A percentile compares a stretch with the other conserved stretches of the same genome.
Evolutionary conservation across 35 echinoderm and acorn worm genomes (phyloP).

Genomic region (Apostichopus californicus): DNA sequence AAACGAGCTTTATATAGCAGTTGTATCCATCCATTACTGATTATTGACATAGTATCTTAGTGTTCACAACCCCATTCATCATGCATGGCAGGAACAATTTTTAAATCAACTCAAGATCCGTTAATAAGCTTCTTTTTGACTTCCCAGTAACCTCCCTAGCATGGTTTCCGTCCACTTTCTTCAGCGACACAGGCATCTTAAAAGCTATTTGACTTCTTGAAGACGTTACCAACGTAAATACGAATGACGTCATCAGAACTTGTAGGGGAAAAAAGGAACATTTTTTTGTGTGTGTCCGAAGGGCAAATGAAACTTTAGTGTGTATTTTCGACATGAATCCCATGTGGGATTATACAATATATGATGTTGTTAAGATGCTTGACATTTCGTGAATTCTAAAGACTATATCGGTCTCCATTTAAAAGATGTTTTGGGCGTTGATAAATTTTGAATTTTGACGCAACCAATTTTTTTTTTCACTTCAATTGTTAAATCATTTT

Average conservation of each 20-base stretch:
- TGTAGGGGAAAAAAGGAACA: background rate
- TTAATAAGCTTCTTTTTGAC: background rate
- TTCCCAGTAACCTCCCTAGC: background rate
- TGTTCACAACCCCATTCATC: constrained; percentile 21
- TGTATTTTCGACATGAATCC: background rate
- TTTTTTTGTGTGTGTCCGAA: background rate
- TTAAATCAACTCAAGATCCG: background rate
- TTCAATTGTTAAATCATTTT: too few relatives aligned
- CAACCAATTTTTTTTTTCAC: too few relatives aligned
- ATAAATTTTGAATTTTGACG: too few relatives aligned
- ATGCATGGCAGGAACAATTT: constrained; percentile 9
- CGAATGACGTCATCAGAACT: background rate
- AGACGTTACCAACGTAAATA: background rate
- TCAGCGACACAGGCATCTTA: constrained; percentile 23
- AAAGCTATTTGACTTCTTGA: constrained; percentile 44
- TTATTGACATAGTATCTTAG: background rate
- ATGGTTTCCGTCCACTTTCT: constrained; percentile 22
- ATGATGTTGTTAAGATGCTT: background rate
- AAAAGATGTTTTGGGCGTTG: too few relatives aligned
- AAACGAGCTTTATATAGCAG: constrained; percentile 6
- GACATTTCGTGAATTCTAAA: background rate
- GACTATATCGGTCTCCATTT: too few relatives aligned
- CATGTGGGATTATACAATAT: background rate
- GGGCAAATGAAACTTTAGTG: background rate
- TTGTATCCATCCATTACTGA: constrained; percentile 7